Evolutionary conservation across 2,113 vertebrate genomes (phyloP).

Genomic region (Phalacrocorax carbo): DNA sequence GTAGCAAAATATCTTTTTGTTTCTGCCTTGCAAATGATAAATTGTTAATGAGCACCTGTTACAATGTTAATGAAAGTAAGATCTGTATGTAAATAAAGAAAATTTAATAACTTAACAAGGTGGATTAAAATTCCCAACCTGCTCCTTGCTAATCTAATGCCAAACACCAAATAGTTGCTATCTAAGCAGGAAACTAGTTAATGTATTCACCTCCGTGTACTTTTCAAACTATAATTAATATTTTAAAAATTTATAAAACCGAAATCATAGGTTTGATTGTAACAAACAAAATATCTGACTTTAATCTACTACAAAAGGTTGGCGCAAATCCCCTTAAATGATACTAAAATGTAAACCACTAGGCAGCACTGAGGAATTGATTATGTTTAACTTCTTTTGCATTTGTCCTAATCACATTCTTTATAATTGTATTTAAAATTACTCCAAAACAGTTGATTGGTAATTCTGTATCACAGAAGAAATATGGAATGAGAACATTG

Average conservation of each 20-base stretch:
- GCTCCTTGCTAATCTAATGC: constrained; percentile 71
- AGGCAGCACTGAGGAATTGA: not conserved
- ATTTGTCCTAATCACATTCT: constrained; percentile 59
- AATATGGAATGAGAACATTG: constrained; percentile 56
- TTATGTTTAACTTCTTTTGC: constrained; percentile 66
- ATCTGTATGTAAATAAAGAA: constrained; percentile 81
- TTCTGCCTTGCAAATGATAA: constrained; percentile 67
- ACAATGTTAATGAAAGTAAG: constrained; percentile 83
- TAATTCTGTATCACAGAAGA: constrained; percentile 44
- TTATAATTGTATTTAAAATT: constrained; percentile 71
- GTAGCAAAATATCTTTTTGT: constrained; percentile 67
- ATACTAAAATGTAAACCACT: constrained; percentile 66
- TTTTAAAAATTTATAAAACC: constrained; percentile 86
- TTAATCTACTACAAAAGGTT: constrained; percentile 77
- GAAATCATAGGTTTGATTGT: constrained; percentile 83
- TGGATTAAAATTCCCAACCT: constrained; percentile 82
- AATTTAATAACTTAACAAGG: constrained; percentile 87
- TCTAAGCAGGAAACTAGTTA: constrained; percentile 66
- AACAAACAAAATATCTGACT: constrained; percentile 84
- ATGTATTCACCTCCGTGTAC: constrained; percentile 74
- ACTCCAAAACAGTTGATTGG: constrained; percentile 58
- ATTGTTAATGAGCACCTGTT: constrained; percentile 86
- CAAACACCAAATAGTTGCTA: constrained; percentile 70
- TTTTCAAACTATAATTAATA: constrained; percentile 82
- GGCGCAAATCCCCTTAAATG: constrained; percentile 59